Conservation (phyloP, 2,888 invertebrate species). For the Drosophila ezoana region DNA sequence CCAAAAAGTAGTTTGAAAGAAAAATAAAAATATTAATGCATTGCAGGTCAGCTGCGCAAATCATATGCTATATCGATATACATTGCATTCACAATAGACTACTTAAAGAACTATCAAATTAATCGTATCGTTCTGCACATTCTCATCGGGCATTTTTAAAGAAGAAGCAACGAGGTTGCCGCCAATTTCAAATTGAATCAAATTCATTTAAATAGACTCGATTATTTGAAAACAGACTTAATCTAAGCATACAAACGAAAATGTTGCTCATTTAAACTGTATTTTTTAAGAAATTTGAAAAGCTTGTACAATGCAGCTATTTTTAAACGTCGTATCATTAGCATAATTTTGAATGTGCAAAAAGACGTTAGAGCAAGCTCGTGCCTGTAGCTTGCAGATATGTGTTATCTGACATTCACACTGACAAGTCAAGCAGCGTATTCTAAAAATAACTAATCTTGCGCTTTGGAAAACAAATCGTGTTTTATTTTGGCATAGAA, state of each 20-base stretch:
- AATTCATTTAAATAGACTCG: too few species aligned
- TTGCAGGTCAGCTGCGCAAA: constrained; percentile 16
- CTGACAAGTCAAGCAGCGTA: neutral
- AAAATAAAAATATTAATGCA: neutral
- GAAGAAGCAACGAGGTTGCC: neutral
- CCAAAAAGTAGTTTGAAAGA: neutral
- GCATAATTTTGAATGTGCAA: neutral
- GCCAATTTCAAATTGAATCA: too few species aligned
- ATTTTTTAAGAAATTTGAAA: neutral
- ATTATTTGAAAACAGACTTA: too few species aligned
- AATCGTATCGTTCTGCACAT: neutral
- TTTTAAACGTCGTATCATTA: neutral
- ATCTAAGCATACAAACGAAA: neutral
- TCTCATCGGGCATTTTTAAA: neutral
- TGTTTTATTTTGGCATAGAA: constrained; percentile 1
- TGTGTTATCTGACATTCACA: neutral
- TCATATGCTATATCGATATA: neutral
- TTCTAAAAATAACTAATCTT: neutral
- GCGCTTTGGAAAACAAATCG: neutral
- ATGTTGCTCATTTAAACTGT: neutral
- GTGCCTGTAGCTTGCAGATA: neutral
- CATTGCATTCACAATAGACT: constrained; percentile 8
- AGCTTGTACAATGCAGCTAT: neutral
- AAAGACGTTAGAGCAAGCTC: neutral
- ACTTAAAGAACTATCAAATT: neutral